These are phyloP conservation scores for Australoheros facetus DNA, from an alignment of 2,797 vertebrate genomes.

Conservation along the genomic window DNA sequence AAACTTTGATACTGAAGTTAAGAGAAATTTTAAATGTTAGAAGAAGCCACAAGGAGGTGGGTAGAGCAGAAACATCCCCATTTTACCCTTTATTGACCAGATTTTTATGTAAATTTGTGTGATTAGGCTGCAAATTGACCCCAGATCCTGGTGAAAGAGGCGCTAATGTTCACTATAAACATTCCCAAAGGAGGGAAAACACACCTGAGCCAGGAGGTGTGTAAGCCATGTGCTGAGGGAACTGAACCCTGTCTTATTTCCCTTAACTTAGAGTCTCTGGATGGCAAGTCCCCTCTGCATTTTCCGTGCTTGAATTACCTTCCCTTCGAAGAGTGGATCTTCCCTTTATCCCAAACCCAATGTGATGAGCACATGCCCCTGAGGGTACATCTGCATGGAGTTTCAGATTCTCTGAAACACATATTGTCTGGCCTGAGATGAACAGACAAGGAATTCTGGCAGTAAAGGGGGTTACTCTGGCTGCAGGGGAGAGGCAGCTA, in stretches of 20 bases:
- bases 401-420: slow-evolving; percentile 63
- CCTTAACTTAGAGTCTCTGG: slow-evolving; percentile 28
- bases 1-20: background rate
- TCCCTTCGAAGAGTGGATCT: slow-evolving; percentile 38
- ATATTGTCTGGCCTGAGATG: slow-evolving; percentile 72
- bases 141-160: slow-evolving; percentile 30
- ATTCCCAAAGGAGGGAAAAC: slow-evolving; percentile 34
- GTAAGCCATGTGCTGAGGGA: slow-evolving; percentile 66
- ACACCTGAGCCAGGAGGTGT: slow-evolving; percentile 66
- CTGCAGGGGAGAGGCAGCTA: slow-evolving; percentile 51
- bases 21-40: background rate
- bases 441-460: slow-evolving; percentile 67
- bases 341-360: slow-evolving; percentile 43
- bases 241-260: slow-evolving; percentile 45
- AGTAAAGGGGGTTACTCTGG: slow-evolving; percentile 58
- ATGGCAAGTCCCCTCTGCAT: slow-evolving; percentile 37
- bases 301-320: slow-evolving; percentile 61
- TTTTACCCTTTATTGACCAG: background rate
- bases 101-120: background rate
- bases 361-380: slow-evolving; percentile 63
- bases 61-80: background rate
- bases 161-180: slow-evolving; percentile 13
- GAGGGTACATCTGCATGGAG: slow-evolving; percentile 62
- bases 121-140: slow-evolving; percentile 24
- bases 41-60: background rate